Evolutionary conservation across 2,888 invertebrate genomes (phyloP), one percentile per base, ranked within the genome.

Genomic region (Drosophila setosimentum): DNA sequence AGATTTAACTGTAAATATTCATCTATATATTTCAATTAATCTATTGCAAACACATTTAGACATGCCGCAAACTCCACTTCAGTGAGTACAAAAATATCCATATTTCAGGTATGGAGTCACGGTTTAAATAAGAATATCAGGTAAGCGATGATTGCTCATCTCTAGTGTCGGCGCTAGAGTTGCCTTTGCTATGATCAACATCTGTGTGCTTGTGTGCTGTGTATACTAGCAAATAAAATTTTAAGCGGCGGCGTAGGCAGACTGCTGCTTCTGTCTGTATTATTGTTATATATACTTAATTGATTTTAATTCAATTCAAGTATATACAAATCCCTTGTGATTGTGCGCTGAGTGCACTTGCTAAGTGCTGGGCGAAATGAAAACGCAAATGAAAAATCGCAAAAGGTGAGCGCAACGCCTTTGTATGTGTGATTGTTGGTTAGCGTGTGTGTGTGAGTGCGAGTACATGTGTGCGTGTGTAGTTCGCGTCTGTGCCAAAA

Each of bases 201-300:
- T 77, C 63, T 80, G 76, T 76, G 71, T 79, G 80, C 65, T 67
- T 81, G 81, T 73, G 67, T 75, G 76, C 78, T 83, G 87, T 88
- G 88, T 87, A 90, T 89, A 87, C 88, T 81, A 77, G 72, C 74
- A 67, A 82, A 73, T 79, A 89, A 80, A 86, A 78, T 78, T 88
- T 89, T 70, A 75, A 80, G 81, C 90, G 88, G 86, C 86, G 85
- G 83, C 71, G 73, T 69, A 67, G 67, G 69, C 73, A 68, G 49
- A 48, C 48, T 59, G 53, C n/a, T 58, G 78, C 33, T 63, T 51
- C 33, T 63, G 18, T 45, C 45, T 45, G 45, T 45, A 16, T 45
- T 45, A 11, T 35, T 45, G 16, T 40, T 45, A 48, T 35, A 29
- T 49, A 30, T 57, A 64, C 40, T 37, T 30, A 61, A 33, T 49